Percentiles rank a stretch among this genome's conserved stretches.
Evolutionary conservation across 2,797 vertebrate genomes (phyloP).

Genomic region (Megalops cyprinoides): DNA sequence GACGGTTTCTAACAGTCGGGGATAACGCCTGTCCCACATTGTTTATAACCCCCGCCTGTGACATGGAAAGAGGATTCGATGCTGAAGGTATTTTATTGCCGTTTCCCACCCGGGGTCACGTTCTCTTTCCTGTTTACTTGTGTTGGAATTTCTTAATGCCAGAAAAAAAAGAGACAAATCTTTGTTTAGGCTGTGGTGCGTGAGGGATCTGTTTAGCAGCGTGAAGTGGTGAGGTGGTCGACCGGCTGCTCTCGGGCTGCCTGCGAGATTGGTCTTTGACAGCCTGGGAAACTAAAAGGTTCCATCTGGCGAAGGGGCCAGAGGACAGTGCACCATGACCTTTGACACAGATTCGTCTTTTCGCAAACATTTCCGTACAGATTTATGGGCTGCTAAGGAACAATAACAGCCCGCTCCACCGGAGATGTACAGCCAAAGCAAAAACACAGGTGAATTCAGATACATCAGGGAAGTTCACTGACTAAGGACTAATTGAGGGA

Average conservation of each 20-base stretch:
- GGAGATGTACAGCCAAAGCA: conserved; percentile 48
- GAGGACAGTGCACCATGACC: conserved; percentile 72
- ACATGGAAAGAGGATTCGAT: conserved; percentile 46
- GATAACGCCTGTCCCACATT: conserved; percentile 55
- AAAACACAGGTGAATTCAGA: conserved; percentile 58
- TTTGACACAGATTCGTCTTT: conserved; percentile 79
- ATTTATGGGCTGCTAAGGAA: conserved; percentile 76
- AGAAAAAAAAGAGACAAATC: conserved; percentile 67
- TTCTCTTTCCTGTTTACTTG: conserved; percentile 68
- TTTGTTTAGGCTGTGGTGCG: conserved; percentile 54
- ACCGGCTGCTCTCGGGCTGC: not conserved
- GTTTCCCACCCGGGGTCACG: conserved; percentile 53
- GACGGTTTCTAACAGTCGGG: conserved; percentile 67
- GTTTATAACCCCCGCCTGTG: conserved; percentile 45
- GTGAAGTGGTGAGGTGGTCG: conserved; percentile 4
- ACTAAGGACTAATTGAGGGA: conserved; percentile 38
- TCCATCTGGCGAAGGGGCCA: conserved; percentile 77
- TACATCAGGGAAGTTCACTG: conserved; percentile 20
- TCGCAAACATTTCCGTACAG: conserved; percentile 72
- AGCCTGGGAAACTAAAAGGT: conserved; percentile 78
- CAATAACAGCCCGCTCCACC: conserved; percentile 64
- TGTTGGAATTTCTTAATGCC: conserved; percentile 44
- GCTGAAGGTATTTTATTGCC: conserved; percentile 42
- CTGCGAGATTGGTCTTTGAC: conserved; percentile 58
- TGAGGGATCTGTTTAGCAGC: conserved; percentile 40